Conservation (phyloP, 2,888 invertebrate genomes). For the Lycaena phlaeas region DNA sequence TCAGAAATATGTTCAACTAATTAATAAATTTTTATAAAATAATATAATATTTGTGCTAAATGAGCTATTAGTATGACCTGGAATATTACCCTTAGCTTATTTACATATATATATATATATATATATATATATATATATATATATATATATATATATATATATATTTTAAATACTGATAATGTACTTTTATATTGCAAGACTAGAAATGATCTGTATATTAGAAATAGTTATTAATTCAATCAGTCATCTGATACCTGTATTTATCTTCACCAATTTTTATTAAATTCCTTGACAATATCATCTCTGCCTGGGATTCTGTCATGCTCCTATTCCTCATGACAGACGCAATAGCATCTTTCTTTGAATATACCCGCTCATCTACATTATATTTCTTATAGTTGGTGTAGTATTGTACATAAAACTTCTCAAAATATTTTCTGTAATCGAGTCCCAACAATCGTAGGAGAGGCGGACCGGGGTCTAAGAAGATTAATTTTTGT, state of each 20-base stretch:
- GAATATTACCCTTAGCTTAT: too few species aligned
- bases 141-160: too few species aligned
- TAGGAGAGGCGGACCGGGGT: slow-evolving; percentile 34
- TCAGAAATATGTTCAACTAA: too few species aligned
- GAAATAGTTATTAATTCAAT: too few species aligned
- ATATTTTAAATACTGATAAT: too few species aligned
- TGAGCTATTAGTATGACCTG: too few species aligned
- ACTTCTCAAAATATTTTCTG: slow-evolving; percentile 32
- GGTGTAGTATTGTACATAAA: slow-evolving; percentile 39
- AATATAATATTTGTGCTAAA: too few species aligned
- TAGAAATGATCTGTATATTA: too few species aligned
- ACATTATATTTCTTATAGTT: slow-evolving; percentile 33
- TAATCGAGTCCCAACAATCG: not conserved
- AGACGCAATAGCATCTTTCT: slow-evolving; percentile 43
- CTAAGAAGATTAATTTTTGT: slow-evolving; percentile 48
- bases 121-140: too few species aligned
- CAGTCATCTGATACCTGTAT: slow-evolving; percentile 34
- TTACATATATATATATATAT: too few species aligned
- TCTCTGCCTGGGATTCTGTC: slow-evolving; percentile 51
- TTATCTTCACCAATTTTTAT: slow-evolving; percentile 42
- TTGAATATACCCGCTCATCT: slow-evolving; percentile 26
- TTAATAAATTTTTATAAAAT: too few species aligned
- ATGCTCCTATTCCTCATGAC: slow-evolving; percentile 53
- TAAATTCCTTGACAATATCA: slow-evolving; percentile 59
- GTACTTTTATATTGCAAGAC: too few species aligned